A percentile compares a stretch with the other conserved stretches of the same genome.
Evolutionary conservation across 2,888 invertebrate species (phyloP).

Genomic region (Autographa pulchrina): DNA sequence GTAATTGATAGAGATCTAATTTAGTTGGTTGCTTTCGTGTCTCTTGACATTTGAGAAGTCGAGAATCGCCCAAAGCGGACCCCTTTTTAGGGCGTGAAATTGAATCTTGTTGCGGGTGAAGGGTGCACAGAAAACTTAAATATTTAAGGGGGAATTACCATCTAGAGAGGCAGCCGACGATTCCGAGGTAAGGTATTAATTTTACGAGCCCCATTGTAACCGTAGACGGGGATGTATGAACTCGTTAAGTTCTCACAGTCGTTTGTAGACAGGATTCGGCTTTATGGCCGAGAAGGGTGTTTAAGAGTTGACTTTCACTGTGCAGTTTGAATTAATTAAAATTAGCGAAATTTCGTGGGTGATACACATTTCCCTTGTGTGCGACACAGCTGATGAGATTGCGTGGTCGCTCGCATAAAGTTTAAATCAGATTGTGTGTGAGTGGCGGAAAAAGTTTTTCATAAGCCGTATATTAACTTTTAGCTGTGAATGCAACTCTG

Average conservation of each 20-base stretch:
- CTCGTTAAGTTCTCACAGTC: conserved; percentile 85
- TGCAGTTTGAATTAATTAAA: conserved; percentile 84
- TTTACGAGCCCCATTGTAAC: conserved; percentile 84
- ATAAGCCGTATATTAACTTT: conserved; percentile 49
- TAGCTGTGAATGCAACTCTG: conserved; percentile 34
- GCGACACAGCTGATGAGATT: conserved; percentile 69
- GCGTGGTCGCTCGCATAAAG: conserved; percentile 74
- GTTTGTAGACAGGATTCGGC: conserved; percentile 77
- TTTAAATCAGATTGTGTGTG: conserved; percentile 70
- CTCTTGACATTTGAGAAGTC: conserved; percentile 85
- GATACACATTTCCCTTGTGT: conserved; percentile 68
- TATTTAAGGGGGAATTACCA: conserved; percentile 87
- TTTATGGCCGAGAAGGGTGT: conserved; percentile 68
- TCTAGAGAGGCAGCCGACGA: conserved; percentile 78
- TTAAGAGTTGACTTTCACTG: conserved; percentile 70
- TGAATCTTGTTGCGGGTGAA: conserved; percentile 88
- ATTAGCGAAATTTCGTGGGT: conserved; percentile 74
- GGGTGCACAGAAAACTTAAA: conserved; percentile 87
- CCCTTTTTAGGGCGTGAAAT: conserved; percentile 88
- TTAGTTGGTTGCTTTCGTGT: conserved; percentile 78
- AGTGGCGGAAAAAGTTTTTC: conserved; percentile 58
- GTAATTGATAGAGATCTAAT: conserved; percentile 72
- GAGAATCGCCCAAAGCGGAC: conserved; percentile 81
- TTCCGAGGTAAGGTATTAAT: conserved; percentile 87
- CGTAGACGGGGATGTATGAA: conserved; percentile 81